These are phyloP conservation scores for Pangasius mekongensis DNA, from an alignment of 2,797 vertebrate genomes.

Conservation along the genomic window DNA sequence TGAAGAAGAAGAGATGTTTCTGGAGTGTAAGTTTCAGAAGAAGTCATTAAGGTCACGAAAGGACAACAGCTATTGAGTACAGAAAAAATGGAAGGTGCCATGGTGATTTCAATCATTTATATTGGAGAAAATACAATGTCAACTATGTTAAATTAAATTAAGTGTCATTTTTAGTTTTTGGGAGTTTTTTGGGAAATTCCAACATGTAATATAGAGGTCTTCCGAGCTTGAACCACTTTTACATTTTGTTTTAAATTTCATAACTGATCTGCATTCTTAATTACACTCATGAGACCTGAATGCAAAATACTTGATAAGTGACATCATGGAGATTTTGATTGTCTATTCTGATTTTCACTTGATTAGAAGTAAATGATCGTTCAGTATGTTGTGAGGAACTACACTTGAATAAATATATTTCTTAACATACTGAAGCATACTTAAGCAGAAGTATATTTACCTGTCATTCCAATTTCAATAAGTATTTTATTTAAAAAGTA, in stretches of 20 bases:
- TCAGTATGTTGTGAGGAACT: background rate
- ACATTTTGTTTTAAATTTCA: too few relatives aligned
- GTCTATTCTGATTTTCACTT: background rate
- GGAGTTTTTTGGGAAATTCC: background rate
- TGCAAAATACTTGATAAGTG: background rate
- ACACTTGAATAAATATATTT: background rate
- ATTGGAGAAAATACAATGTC: background rate
- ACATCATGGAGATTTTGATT: background rate
- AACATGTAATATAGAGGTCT: background rate
- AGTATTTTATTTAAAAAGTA: background rate
- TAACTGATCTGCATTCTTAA: background rate
- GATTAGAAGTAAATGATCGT: background rate
- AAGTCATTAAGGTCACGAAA: conserved; percentile 20
- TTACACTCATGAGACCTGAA: background rate
- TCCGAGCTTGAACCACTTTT: background rate
- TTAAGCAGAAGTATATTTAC: background rate
- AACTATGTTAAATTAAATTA: background rate
- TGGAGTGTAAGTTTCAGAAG: background rate
- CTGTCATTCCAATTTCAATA: background rate
- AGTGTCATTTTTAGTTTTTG: background rate
- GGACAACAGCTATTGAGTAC: background rate
- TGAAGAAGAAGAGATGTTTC: background rate
- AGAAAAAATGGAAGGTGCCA: conserved; percentile 26
- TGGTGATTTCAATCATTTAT: conserved; percentile 15
- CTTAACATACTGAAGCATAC: background rate